These are phyloP conservation scores for Cacoxenus indagator DNA, from an alignment of 2,888 invertebrate species.

Conservation along the genomic window DNA sequence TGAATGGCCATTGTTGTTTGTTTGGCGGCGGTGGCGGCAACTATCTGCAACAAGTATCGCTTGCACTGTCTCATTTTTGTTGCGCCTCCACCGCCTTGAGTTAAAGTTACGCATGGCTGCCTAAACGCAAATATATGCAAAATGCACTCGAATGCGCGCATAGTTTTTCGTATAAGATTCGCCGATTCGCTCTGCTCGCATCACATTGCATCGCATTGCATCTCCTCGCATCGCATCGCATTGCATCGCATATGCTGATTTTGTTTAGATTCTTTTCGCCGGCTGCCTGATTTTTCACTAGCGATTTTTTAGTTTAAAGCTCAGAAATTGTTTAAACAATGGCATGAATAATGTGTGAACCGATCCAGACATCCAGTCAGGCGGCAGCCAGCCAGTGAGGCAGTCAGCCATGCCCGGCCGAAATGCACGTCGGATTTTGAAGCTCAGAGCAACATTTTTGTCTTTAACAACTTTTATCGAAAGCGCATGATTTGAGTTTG, in stretches of 20 bases:
- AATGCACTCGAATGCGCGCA: slow-evolving; percentile 63
- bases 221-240: too few species aligned
- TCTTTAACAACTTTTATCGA: background rate
- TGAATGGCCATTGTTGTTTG: slow-evolving; percentile 58
- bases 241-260: slow-evolving; percentile 49
- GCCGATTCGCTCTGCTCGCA: slow-evolving; percentile 15
- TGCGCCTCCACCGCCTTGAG: slow-evolving; percentile 15
- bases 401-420: background rate
- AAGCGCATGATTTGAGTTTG: background rate
- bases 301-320: slow-evolving; percentile 41
- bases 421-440: background rate
- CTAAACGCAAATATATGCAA: slow-evolving; percentile 62
- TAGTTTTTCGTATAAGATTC: slow-evolving; percentile 17
- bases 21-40: slow-evolving; percentile 23
- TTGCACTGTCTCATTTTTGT: background rate
- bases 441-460: background rate
- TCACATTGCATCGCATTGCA: too few species aligned
- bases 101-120: slow-evolving; percentile 59
- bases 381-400: slow-evolving; percentile 39
- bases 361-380: slow-evolving; percentile 38
- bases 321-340: slow-evolving; percentile 44
- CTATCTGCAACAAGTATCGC: slow-evolving; percentile 31
- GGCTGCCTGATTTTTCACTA: background rate
- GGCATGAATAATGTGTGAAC: slow-evolving; percentile 64
- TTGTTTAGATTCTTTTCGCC: slow-evolving; percentile 51